Evolutionary conservation across 2,888 invertebrate species (phyloP).

Genomic region (Galerucella pusilla): DNA sequence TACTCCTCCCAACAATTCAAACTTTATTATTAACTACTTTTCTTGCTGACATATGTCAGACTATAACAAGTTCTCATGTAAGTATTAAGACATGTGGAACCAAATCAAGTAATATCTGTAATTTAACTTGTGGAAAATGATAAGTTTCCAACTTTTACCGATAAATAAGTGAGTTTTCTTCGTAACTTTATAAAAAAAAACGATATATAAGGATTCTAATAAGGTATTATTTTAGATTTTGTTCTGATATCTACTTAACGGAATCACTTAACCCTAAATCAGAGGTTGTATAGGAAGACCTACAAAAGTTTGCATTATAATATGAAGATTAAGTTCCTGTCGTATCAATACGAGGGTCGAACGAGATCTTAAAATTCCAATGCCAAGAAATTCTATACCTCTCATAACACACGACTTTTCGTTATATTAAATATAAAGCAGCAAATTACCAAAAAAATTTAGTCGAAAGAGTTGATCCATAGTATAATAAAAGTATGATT

Average conservation of each 20-base stretch:
- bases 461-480: no score
- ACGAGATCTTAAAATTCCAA: background rate
- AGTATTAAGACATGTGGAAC: conserved; percentile 33
- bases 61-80: conserved; percentile 30
- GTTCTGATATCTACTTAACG: conserved; percentile 56
- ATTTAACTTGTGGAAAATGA: conserved; percentile 33
- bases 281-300: conserved; percentile 56
- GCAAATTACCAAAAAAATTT: background rate
- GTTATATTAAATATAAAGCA: no score
- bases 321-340: conserved; percentile 5
- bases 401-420: no score
- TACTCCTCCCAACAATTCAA: background rate
- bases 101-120: conserved; percentile 23
- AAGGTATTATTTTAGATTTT: conserved; percentile 49
- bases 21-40: conserved; percentile 42
- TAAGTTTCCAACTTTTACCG: conserved; percentile 23
- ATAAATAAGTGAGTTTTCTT: conserved; percentile 38
- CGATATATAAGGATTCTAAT: conserved; percentile 46
- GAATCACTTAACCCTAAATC: conserved; percentile 58
- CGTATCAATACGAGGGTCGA: conserved; percentile 1
- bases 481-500: no score
- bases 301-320: conserved; percentile 44
- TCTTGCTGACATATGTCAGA: conserved; percentile 51
- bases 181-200: conserved; percentile 39
- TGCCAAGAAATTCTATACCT: background rate